Conservation (phyloP, 1,140 invertebrate genomes). For the Aphelenchoides fujianensis region DNA sequence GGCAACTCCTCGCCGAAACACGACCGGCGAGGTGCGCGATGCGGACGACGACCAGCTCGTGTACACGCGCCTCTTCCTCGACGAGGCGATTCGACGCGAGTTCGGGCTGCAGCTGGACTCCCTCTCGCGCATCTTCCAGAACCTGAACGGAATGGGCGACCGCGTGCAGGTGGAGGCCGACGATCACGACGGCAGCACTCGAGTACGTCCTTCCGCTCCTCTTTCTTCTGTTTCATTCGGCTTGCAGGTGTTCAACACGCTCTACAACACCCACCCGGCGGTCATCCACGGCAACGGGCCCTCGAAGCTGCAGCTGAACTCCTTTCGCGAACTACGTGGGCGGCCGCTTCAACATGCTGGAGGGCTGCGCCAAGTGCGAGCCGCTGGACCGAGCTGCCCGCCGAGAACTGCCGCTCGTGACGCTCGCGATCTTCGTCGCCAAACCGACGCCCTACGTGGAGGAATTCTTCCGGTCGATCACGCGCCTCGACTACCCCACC, state of each 20-base stretch:
- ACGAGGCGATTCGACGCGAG: constrained; percentile 71
- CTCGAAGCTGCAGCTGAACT: constrained; percentile 76
- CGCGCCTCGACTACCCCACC: constrained; percentile 79
- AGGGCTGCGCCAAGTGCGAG: constrained; percentile 77
- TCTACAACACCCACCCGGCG: constrained; percentile 76
- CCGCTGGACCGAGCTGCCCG: constrained; percentile 57
- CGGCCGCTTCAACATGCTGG: constrained; percentile 74
- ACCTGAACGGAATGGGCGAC: constrained; percentile 81
- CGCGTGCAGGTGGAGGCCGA: constrained; percentile 41
- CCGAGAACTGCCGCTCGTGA: constrained; percentile 70
- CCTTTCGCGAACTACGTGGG: constrained; percentile 86
- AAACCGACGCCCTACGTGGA: constrained; percentile 84
- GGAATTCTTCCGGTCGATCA: constrained; percentile 77
- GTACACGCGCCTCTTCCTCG: constrained; percentile 82
- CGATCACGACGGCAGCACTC: not conserved
- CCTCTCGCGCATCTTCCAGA: constrained; percentile 86
- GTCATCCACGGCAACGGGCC: constrained; percentile 93
- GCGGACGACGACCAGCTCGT: constrained; percentile 89
- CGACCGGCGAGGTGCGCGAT: constrained; percentile 68
- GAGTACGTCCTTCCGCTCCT: not conserved
- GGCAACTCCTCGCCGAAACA: constrained; percentile 27
- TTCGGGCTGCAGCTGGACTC: constrained; percentile 82
- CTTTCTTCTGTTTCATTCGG: not conserved
- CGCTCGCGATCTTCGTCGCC: constrained; percentile 79
- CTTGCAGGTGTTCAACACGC: constrained; percentile 71